Evolutionary conservation across 1,140 invertebrate species (phyloP).

Genomic region (Paraescarpia echinospica): DNA sequence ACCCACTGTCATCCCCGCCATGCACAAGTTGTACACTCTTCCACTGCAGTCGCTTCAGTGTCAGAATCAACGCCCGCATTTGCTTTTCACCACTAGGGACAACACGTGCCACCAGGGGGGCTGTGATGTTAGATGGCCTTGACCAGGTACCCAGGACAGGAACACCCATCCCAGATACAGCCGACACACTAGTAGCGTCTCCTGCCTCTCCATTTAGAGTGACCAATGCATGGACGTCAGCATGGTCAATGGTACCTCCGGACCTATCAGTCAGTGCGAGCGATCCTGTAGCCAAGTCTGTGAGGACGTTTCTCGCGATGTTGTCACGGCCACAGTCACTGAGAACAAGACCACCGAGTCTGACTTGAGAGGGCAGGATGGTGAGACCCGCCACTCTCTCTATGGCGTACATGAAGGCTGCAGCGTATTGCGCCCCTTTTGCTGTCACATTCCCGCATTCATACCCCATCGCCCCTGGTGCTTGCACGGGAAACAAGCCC

Average conservation of each 20-base stretch:
- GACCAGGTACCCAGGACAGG: not conserved
- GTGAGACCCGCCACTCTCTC: not conserved
- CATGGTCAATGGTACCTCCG: not conserved
- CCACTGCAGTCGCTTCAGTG: conserved; percentile 8
- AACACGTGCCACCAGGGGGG: not conserved
- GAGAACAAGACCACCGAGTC: not conserved
- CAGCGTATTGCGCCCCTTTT: not conserved
- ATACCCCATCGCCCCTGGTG: not conserved
- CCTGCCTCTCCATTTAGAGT: not conserved
- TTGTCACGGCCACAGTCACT: not conserved
- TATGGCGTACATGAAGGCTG: not conserved
- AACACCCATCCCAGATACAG: not conserved
- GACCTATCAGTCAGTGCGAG: not conserved
- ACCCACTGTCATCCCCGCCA: not conserved
- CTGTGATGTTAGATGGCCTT: not conserved
- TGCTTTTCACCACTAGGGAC: not conserved
- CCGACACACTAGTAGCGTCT: not conserved
- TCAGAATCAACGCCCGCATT: not conserved
- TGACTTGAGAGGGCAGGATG: not conserved
- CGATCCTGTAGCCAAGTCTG: not conserved
- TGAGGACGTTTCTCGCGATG: not conserved
- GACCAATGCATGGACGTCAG: not conserved
- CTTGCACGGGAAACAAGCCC: conserved; percentile 6
- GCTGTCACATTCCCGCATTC: not conserved
- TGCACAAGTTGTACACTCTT: not conserved